Evolutionary conservation across 2,797 vertebrate species (phyloP).

Genomic region (Lepilemur septentrionalis): DNA sequence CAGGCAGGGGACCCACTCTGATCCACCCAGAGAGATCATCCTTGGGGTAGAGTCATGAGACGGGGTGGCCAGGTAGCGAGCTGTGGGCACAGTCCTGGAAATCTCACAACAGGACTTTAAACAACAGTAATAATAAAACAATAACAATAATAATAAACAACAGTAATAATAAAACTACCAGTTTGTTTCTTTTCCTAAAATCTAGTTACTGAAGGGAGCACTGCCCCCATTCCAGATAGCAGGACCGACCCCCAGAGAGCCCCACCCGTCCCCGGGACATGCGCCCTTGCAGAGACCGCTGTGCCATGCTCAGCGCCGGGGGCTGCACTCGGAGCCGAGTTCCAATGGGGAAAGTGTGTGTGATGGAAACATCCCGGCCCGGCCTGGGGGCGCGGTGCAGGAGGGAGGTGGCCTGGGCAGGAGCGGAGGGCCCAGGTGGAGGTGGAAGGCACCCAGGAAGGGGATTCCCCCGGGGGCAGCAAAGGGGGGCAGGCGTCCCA

Average conservation of each 20-base stretch:
- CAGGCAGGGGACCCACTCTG: neutral
- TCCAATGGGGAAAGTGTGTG: neutral
- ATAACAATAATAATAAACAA: too few species aligned
- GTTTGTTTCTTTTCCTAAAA: neutral
- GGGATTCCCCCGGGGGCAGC: too few species aligned
- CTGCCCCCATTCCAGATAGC: too few species aligned
- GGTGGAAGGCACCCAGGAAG: neutral
- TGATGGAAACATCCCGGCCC: too few species aligned
- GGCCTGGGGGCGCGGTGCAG: neutral
- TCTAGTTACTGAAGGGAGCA: neutral
- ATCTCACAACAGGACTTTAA: neutral
- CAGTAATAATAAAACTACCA: too few species aligned
- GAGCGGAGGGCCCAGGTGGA: accelerated
- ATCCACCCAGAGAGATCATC: neutral
- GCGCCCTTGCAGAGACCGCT: neutral
- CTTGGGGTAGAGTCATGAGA: neutral
- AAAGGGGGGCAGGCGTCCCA: neutral
- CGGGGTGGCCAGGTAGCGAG: accelerated
- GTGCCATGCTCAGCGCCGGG: accelerated
- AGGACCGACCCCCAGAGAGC: neutral
- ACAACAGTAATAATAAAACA: neutral
- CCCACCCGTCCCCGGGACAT: accelerated
- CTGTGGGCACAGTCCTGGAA: neutral
- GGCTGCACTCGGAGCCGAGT: neutral
- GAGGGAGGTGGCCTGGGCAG: neutral